phyloP scores from a whole-genome alignment of 2,888 invertebrate species.

The Harpalus rufipes region DNA sequence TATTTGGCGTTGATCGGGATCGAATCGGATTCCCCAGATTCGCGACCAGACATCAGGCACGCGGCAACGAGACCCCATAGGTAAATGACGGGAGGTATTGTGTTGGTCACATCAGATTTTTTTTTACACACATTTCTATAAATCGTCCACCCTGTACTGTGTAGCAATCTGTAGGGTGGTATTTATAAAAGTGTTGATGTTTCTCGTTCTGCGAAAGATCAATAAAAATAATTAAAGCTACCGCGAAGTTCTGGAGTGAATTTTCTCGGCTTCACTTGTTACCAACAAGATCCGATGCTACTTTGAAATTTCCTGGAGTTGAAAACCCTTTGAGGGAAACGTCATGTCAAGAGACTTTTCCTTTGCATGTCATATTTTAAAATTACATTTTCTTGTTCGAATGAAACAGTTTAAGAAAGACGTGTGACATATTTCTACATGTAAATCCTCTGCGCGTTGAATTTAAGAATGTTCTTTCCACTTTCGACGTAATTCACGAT shows the following conservation, averaged over 20 bases:
- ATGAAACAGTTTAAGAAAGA: slow-evolving; percentile 32
- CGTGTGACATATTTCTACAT: slow-evolving; percentile 19
- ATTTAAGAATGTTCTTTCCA: neutral
- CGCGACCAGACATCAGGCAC: too few species aligned
- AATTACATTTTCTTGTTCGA: slow-evolving; percentile 26
- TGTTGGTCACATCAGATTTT: too few species aligned
- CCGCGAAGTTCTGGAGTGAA: neutral
- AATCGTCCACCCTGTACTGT: too few species aligned
- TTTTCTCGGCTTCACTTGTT: neutral
- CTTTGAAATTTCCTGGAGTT: slow-evolving; percentile 32
- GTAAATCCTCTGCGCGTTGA: slow-evolving; percentile 22
- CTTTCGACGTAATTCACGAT: slow-evolving; percentile 49
- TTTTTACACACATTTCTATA: too few species aligned
- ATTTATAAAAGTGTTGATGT: neutral
- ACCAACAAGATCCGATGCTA: slow-evolving; percentile 16
- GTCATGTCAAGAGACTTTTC: slow-evolving; percentile 32
- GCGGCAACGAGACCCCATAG: too few species aligned
- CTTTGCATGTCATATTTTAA: slow-evolving; percentile 37
- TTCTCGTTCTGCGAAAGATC: neutral
- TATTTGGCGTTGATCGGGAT: too few species aligned
- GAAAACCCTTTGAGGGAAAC: slow-evolving; percentile 41
- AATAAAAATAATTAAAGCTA: slow-evolving; percentile 6
- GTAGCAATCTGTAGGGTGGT: too few species aligned
- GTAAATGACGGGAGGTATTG: too few species aligned
- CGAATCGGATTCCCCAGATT: too few species aligned